Conservation (phyloP, 2,113 vertebrate genomes). For the Rhea pennata region DNA sequence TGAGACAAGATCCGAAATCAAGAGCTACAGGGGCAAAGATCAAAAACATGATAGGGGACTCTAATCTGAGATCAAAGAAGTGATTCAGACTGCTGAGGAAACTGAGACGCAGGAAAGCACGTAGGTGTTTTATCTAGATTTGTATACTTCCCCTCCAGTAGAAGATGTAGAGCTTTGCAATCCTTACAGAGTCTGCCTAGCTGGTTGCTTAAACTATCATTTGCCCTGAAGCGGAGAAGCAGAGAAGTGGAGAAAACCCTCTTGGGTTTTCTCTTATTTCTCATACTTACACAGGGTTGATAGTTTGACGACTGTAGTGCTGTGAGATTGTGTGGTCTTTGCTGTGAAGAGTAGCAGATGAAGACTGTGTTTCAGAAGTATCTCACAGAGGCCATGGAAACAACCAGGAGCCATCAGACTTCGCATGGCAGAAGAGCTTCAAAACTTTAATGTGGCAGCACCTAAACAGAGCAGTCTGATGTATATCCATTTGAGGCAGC, state of each 20-base stretch:
- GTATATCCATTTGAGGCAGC: background rate
- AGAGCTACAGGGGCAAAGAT: constrained; percentile 30
- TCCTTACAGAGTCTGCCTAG: background rate
- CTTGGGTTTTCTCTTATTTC: background rate
- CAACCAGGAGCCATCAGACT: background rate
- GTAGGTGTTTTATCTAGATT: constrained; percentile 47
- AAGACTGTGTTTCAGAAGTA: background rate
- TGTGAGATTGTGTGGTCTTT: background rate
- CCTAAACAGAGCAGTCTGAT: background rate
- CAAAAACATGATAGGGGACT: constrained; percentile 9
- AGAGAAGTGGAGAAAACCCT: no score
- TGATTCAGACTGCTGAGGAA: constrained; percentile 49
- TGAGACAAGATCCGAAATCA: background rate
- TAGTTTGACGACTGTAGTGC: background rate
- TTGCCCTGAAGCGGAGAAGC: background rate
- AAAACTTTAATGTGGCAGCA: background rate
- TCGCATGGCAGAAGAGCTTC: background rate
- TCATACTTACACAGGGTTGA: no score
- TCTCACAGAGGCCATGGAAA: background rate
- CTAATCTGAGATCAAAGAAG: constrained; percentile 58
- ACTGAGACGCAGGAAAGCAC: constrained; percentile 36
- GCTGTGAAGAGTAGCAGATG: background rate
- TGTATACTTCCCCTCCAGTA: background rate
- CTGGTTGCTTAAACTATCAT: background rate
- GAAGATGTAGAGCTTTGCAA: background rate